Evolutionary conservation across 2,113 vertebrate species (phyloP), one percentile per base, ranked within the genome.

Genomic region (Echinops telfairi): DNA sequence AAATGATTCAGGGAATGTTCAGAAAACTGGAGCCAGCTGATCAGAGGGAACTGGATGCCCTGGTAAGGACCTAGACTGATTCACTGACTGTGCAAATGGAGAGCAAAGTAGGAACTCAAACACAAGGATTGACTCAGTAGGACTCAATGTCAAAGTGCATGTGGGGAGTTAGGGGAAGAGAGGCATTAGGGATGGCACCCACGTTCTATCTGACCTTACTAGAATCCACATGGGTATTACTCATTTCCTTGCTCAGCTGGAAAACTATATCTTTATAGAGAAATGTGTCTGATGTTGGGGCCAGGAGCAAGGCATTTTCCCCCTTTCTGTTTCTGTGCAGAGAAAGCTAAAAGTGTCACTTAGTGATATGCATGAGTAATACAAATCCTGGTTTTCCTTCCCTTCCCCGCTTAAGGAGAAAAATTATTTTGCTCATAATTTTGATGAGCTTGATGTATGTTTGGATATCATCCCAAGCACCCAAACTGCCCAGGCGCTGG

Each of bases 361-460:
- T 89, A 64, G 91, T 83, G 85, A 92, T 86, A 86, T 71, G 88
- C 60, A 83, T 15, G 3, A 86, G 81, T 93, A 88, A 93, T 94
- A 91, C 91, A 94, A 90, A 88, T 57, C 89, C 76, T 86, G 79
- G 86, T 86, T 33, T 33, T 31, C 17, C 62, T 17, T 77, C 29
- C 66, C 58, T 57, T 88, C 47, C 79, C 70, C 0, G 0, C 85
- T 96, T 96, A 95, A 93, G 68, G 70, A 96, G 94, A 95, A 94
- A 96, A 96, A 96, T 95, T 96, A 95, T 94, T 97, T 96, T 97
- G 68, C 95, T 96, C 89, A 86, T 98, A 97, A 97, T 96, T 97
- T 96, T 92, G 90, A 95, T 97, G 96, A 94, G 97, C 95, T 96
- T 97, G 96, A 97, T 92, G 93, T 94, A 96, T 88, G 93, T 92